phyloP scores from a whole-genome alignment of 2,888 invertebrate genomes.

The Oegoconia quadripuncta region DNA sequence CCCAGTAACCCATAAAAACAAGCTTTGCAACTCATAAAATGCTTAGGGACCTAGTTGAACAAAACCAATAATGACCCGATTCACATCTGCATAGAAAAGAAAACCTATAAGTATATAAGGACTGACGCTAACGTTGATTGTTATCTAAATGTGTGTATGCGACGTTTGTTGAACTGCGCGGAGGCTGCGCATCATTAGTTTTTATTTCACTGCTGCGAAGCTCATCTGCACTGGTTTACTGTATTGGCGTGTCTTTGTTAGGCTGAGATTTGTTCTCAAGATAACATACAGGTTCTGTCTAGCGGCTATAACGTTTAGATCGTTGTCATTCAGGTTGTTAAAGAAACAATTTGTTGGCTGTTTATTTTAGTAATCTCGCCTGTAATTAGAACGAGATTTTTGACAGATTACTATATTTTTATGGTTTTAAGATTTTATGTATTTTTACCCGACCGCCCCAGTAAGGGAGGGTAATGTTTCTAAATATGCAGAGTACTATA shows the following conservation, averaged over 20 bases:
- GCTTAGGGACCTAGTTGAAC: too few species aligned
- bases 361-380: slow-evolving; percentile 3
- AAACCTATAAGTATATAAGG: too few species aligned
- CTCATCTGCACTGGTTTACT: slow-evolving; percentile 5
- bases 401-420: background rate
- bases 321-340: slow-evolving; percentile 11
- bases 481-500: too few species aligned
- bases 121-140: too few species aligned
- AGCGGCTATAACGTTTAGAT: slow-evolving; percentile 12
- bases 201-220: slow-evolving; percentile 11
- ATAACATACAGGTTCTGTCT: slow-evolving; percentile 8
- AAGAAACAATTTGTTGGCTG: slow-evolving; percentile 4
- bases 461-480: too few species aligned
- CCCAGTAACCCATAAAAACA: too few species aligned
- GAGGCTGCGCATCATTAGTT: slow-evolving; percentile 17
- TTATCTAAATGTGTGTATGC: too few species aligned
- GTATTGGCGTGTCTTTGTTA: background rate
- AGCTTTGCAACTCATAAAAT: too few species aligned
- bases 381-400: slow-evolving; percentile 2
- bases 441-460: too few species aligned
- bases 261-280: slow-evolving; percentile 7
- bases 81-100: too few species aligned
- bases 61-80: too few species aligned
- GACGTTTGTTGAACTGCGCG: slow-evolving; percentile 9
- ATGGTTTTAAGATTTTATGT: too few species aligned